These are phyloP conservation scores for Pollimyrus isidori DNA, from an alignment of 2,113 vertebrate genomes.

Conservation along the genomic window DNA sequence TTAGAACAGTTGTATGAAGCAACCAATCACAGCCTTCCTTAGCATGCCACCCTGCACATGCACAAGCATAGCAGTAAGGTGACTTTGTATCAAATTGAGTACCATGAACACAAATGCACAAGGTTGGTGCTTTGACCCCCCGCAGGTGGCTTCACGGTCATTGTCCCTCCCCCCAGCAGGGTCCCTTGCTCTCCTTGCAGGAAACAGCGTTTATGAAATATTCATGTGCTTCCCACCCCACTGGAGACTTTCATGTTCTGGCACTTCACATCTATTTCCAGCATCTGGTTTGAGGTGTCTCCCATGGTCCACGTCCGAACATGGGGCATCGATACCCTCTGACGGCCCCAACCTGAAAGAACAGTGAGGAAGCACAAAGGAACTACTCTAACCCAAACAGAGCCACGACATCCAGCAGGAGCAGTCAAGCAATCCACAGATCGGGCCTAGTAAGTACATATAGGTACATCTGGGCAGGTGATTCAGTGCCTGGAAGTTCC, in stretches of 20 bases:
- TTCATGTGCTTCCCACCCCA: not conserved
- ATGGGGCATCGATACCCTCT: not conserved
- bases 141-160: not conserved
- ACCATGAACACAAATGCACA: not conserved
- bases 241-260: not conserved
- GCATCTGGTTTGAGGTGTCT: too few relatives aligned
- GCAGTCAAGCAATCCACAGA: not conserved
- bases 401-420: not conserved
- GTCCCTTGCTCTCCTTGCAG: not conserved
- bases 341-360: not conserved
- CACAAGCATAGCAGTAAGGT: not conserved
- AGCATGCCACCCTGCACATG: not conserved
- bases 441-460: not conserved
- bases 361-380: too few relatives aligned
- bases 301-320: not conserved
- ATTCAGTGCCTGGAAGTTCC: not conserved
- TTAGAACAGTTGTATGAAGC: not conserved
- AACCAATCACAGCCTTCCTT: not conserved
- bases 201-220: not conserved
- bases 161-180: not conserved
- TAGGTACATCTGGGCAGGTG: not conserved
- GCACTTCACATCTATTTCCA: not conserved
- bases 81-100: not conserved
- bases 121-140: not conserved
- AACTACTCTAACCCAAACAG: not conserved